These are phyloP conservation scores for Lepidurus apus DNA, from an alignment of 1,140 invertebrate genomes.

Conservation along the genomic window DNA sequence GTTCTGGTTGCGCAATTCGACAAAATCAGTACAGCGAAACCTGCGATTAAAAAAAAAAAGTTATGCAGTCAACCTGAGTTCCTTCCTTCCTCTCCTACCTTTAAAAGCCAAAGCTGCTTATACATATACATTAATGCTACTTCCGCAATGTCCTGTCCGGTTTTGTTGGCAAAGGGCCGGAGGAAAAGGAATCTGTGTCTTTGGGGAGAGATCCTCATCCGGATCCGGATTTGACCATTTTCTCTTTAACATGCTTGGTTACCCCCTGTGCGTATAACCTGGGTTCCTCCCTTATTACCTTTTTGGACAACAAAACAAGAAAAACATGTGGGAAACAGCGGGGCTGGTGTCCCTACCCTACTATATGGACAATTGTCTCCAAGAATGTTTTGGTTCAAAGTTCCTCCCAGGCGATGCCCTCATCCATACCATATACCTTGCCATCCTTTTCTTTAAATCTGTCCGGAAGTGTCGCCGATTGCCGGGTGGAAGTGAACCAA, in stretches of 20 bases:
- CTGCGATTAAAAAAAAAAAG: background rate
- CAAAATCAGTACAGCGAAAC: background rate
- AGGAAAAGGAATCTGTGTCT: background rate
- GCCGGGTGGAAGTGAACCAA: background rate
- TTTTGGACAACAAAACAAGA: background rate
- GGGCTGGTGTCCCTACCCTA: background rate
- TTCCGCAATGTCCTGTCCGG: slow-evolving; percentile 7
- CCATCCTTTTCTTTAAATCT: background rate
- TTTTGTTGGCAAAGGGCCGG: background rate
- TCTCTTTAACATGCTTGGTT: background rate
- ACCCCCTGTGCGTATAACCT: background rate
- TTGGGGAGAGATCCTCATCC: background rate
- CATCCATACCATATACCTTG: too few species aligned
- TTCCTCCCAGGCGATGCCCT: background rate
- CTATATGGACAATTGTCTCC: background rate
- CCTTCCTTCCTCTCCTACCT: slow-evolving; percentile 11
- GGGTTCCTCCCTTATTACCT: slow-evolving; percentile 9
- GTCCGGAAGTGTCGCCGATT: background rate
- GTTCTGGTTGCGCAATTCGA: background rate
- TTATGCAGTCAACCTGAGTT: slow-evolving; percentile 9
- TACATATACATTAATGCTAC: slow-evolving; percentile 15
- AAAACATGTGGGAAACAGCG: background rate
- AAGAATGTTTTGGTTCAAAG: background rate
- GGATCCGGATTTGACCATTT: slow-evolving; percentile 17
- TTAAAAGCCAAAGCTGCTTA: background rate